phyloP scores from a whole-genome alignment of 2,888 invertebrate genomes.

The Scaptomyza parva region DNA sequence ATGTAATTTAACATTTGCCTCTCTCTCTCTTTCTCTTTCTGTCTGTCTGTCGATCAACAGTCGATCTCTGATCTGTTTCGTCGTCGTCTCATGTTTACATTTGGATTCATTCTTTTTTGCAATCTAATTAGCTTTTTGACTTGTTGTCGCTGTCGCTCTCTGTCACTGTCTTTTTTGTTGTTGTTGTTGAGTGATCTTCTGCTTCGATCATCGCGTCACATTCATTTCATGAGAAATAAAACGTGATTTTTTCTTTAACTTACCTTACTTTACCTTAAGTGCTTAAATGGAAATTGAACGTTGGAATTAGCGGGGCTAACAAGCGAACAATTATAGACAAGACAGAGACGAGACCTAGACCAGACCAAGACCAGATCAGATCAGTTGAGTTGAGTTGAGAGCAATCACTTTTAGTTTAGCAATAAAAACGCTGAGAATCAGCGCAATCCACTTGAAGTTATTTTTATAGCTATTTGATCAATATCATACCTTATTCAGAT shows the following conservation, averaged over 20 bases:
- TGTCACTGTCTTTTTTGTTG: conserved; percentile 34
- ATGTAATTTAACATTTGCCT: conserved; percentile 72
- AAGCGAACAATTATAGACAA: conserved; percentile 61
- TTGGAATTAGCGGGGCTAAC: conserved; percentile 73
- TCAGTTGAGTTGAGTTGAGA: no score
- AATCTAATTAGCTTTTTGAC: conserved; percentile 75
- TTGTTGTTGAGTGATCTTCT: conserved; percentile 40
- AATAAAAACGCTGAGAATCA: conserved; percentile 14
- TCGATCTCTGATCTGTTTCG: conserved; percentile 19
- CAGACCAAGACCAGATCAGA: conserved; percentile 1
- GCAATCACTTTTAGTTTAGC: conserved; percentile 28
- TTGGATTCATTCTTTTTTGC: conserved; percentile 42
- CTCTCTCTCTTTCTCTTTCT: background rate
- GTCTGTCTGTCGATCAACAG: conserved; percentile 25
- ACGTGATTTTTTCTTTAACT: conserved; percentile 55
- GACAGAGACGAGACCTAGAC: background rate
- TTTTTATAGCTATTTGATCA: background rate
- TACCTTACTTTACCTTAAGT: conserved; percentile 46
- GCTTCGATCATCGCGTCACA: conserved; percentile 46
- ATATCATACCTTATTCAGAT: background rate
- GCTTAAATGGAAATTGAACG: conserved; percentile 75
- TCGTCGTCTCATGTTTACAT: conserved; percentile 31
- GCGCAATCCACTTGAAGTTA: background rate
- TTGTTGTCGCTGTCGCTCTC: conserved; percentile 53
- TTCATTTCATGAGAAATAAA: conserved; percentile 76